Percentiles rank a stretch among this genome's conserved stretches.
Conservation (phyloP, 1,140 invertebrate species). For the Cheumatopsyche charites region DNA sequence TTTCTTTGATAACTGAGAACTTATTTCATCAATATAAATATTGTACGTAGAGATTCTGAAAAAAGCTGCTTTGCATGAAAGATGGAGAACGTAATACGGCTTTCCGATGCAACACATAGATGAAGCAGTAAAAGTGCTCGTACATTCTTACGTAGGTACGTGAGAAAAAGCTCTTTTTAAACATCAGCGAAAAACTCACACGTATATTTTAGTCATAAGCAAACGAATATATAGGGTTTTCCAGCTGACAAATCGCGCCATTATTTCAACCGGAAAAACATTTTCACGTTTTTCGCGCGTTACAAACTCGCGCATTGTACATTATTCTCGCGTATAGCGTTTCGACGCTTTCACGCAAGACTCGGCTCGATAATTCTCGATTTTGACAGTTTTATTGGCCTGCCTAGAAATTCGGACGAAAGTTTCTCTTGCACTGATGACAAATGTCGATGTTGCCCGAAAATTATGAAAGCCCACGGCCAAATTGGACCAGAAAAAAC, state of each 20-base stretch:
- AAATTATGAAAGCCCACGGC: slow-evolving; percentile 15
- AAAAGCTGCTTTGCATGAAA: no score
- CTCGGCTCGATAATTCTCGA: slow-evolving; percentile 25
- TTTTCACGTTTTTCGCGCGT: slow-evolving; percentile 17
- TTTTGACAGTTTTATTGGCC: slow-evolving; percentile 35
- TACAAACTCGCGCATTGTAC: not conserved
- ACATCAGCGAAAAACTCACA: not conserved
- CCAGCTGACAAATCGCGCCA: slow-evolving; percentile 35
- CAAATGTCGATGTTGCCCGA: slow-evolving; percentile 12
- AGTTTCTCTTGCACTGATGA: slow-evolving; percentile 31
- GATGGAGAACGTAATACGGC: no score
- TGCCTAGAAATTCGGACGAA: slow-evolving; percentile 29
- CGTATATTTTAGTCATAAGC: not conserved
- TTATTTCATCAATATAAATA: no score
- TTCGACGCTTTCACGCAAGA: slow-evolving; percentile 32
- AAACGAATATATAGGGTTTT: slow-evolving; percentile 14
- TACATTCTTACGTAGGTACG: no score
- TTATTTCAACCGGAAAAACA: slow-evolving; percentile 37
- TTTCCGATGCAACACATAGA: no score
- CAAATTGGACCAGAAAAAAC: not conserved
- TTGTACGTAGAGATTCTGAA: no score
- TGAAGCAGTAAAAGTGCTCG: no score
- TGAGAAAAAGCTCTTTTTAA: no score
- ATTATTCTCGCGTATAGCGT: slow-evolving; percentile 4
- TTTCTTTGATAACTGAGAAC: no score